Percentiles rank a stretch among this genome's conserved stretches.
These are phyloP conservation scores for Stegastes partitus DNA, from an alignment of 2,113 vertebrate species.

Conservation along the genomic window DNA sequence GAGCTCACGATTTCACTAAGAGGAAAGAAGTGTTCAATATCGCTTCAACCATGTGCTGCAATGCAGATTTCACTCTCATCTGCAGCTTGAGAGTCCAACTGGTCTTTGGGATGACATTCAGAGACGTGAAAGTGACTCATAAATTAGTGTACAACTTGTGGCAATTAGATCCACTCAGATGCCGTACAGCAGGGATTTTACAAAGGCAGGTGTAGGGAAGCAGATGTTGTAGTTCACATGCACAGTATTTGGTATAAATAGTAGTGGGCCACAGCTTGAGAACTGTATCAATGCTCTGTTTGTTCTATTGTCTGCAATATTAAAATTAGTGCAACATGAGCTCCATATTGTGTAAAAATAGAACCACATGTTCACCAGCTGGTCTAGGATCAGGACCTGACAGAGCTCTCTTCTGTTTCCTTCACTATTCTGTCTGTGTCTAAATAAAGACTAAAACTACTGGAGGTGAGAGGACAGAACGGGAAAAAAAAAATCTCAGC, in stretches of 20 bases:
- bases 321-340: constrained; percentile 52
- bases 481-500: not conserved
- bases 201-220: constrained; percentile 32
- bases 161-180: constrained; percentile 14
- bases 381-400: constrained; percentile 54
- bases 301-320: constrained; percentile 39
- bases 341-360: constrained; percentile 63
- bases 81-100: not conserved
- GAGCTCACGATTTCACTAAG: not conserved
- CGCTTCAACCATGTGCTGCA: constrained; percentile 1
- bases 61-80: constrained; percentile 18
- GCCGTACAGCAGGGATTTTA: constrained; percentile 15
- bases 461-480: constrained; percentile 24
- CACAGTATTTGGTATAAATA: constrained; percentile 46
- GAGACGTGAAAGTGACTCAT: constrained; percentile 19
- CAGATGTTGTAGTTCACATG: constrained; percentile 33
- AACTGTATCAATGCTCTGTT: constrained; percentile 31
- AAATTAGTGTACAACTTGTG: constrained; percentile 11
- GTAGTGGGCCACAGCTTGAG: constrained; percentile 41
- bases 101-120: not conserved
- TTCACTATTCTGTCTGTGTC: constrained; percentile 21
- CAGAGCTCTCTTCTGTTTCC: constrained; percentile 23
- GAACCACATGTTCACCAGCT: constrained; percentile 50
- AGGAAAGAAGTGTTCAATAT: not conserved
- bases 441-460: constrained; percentile 61